Evolutionary conservation across 2,797 vertebrate species (phyloP).

Genomic region (Myoxocephalus aenaeus): DNA sequence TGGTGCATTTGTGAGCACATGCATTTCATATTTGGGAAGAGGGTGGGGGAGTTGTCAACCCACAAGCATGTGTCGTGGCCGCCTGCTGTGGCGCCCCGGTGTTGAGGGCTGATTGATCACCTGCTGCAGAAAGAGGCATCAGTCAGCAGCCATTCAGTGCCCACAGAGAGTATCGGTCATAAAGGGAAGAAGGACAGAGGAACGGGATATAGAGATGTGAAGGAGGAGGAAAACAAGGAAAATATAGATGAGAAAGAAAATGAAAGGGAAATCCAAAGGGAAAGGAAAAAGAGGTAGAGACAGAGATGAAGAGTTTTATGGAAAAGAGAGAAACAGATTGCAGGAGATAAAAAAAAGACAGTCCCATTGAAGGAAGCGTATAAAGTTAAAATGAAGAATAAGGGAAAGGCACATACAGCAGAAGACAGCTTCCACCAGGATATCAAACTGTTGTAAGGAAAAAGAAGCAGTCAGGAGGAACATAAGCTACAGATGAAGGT

Average conservation of each 20-base stretch:
- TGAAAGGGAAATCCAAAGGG: neutral
- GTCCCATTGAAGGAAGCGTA: neutral
- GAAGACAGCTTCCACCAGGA: neutral
- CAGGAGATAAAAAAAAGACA: neutral
- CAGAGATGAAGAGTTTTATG: neutral
- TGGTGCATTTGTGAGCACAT: slow-evolving; percentile 19
- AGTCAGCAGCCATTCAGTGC: slow-evolving; percentile 36
- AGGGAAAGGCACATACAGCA: neutral
- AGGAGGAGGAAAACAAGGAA: neutral
- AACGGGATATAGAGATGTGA: slow-evolving; percentile 1
- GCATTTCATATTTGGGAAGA: neutral
- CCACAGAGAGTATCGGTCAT: slow-evolving; percentile 42
- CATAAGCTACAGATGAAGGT: neutral
- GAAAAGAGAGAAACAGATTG: neutral
- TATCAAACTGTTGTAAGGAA: neutral
- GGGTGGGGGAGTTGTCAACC: neutral
- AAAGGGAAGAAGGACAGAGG: slow-evolving; percentile 16
- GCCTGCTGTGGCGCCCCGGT: slow-evolving; percentile 55
- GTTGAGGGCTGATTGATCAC: slow-evolving; percentile 58
- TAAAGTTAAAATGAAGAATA: neutral
- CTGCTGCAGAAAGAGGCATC: slow-evolving; percentile 59
- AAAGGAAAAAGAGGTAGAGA: neutral
- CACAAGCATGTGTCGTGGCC: slow-evolving; percentile 60
- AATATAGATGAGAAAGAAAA: neutral
- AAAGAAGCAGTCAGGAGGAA: slow-evolving; percentile 8